A percentile compares a stretch with the other conserved stretches of the same genome.
These are phyloP conservation scores for Xyrichtys novacula DNA, from an alignment of 2,797 vertebrate genomes.

Conservation along the genomic window DNA sequence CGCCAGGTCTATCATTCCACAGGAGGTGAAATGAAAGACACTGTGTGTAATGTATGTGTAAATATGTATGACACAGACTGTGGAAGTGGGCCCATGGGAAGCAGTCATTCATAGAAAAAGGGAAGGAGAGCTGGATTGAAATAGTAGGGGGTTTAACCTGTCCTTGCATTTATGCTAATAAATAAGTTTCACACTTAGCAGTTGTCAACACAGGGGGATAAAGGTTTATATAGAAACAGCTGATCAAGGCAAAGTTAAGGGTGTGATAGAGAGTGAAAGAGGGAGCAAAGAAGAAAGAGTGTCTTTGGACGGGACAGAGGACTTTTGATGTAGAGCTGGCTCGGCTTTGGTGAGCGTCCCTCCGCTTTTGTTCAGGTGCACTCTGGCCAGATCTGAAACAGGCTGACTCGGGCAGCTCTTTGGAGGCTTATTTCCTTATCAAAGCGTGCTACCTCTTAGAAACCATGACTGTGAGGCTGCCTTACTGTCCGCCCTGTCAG, in stretches of 20 bases:
- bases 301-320: constrained; percentile 37
- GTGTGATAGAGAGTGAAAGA: constrained; percentile 17
- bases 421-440: constrained; percentile 63
- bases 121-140: constrained; percentile 34
- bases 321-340: constrained; percentile 56
- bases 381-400: constrained; percentile 49
- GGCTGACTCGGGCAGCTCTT: constrained; percentile 57
- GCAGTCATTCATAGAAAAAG: constrained; percentile 5
- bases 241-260: constrained; percentile 44
- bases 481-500: constrained; percentile 48
- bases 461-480: constrained; percentile 37
- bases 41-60: constrained; percentile 7
- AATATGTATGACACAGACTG: neutral
- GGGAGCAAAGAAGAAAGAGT: constrained; percentile 25
- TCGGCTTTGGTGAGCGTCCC: constrained; percentile 24
- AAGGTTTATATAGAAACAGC: constrained; percentile 34
- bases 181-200: constrained; percentile 35
- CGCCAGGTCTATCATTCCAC: constrained; percentile 46
- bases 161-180: constrained; percentile 71
- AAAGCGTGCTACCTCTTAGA: constrained; percentile 55
- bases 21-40: constrained; percentile 80
- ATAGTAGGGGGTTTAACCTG: constrained; percentile 58
- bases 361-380: constrained; percentile 56
- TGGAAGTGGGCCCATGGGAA: constrained; percentile 44
- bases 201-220: constrained; percentile 16